Conservation (phyloP, 2,113 vertebrate species). For the Phrynosoma platyrhinos region DNA sequence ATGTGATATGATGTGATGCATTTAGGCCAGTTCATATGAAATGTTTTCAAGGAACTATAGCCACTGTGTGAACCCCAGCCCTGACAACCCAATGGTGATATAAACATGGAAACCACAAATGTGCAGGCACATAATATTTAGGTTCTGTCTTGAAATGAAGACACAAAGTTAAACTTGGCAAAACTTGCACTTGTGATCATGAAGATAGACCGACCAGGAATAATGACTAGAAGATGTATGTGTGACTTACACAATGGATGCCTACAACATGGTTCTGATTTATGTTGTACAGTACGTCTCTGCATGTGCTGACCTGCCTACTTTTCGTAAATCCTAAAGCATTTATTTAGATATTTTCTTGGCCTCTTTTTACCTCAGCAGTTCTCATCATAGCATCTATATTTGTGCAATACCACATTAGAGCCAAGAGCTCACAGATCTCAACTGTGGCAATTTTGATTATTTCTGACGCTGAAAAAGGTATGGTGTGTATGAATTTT, state of each 20-base stretch:
- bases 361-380: background rate
- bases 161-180: background rate
- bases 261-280: background rate
- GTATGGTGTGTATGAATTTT: background rate
- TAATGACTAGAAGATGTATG: background rate
- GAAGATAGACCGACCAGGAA: background rate
- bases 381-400: background rate
- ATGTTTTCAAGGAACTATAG: background rate
- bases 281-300: background rate
- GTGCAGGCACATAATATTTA: background rate
- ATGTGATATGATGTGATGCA: background rate
- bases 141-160: background rate
- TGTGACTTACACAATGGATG: background rate
- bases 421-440: background rate
- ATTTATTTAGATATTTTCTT: background rate
- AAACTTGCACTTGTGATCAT: background rate
- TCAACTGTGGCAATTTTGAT: background rate
- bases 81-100: background rate
- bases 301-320: background rate
- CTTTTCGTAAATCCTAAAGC: background rate
- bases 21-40: background rate
- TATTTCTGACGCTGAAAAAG: background rate
- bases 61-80: background rate
- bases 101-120: background rate
- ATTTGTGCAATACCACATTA: background rate